Evolutionary conservation across 2,888 invertebrate species (phyloP), one percentile per base, ranked within the genome.

Genomic region (Clostera curtula): DNA sequence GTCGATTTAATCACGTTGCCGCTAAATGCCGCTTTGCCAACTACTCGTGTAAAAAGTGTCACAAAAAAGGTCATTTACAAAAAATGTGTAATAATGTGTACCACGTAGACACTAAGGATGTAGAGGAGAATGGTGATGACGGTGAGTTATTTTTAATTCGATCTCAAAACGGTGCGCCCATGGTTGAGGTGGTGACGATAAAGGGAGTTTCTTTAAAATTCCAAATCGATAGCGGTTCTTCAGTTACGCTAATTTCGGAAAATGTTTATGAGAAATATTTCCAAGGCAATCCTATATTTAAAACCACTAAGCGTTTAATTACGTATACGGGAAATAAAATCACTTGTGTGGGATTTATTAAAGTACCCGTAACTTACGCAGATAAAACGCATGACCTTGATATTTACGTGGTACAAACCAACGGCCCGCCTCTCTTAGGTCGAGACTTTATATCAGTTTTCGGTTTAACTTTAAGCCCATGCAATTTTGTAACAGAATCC

Each of bases 1-100:
- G 42, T 4, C 34, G 25, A 28, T 12, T n/a, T 0, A 45, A 40
- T 21, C 49, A 45, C 15, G 34, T 28, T 19, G 4, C 33, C 0
- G 10, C 32, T 1, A 18, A 41, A 25, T 49, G 47, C 27, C 33
- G 36, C 4, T 45, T 38, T 16, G 22, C 26, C 1, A 39, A 37
- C 7, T 40, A 29, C 10, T 24, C 8, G 8, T 47, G 49, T 23
- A 43, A 35, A 27, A 43, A 39, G 20, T 45, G 49, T 14, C 27
- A 40, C 4, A 12, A 11, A 5, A 5, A 38, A 40, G 45, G 44
- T 4, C 45, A 43, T 23, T 18, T 45, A 4, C 29, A 24, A 6
- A 35, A 24, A 17, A 41, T 45, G 45, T 47, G 49, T 24, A 32
- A 30, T 23, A 31, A 40, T 7, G 32, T 34, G 5, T 12, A 14